Conservation (phyloP, 2,888 invertebrate genomes). For the Pristionchus arcanus region DNA sequence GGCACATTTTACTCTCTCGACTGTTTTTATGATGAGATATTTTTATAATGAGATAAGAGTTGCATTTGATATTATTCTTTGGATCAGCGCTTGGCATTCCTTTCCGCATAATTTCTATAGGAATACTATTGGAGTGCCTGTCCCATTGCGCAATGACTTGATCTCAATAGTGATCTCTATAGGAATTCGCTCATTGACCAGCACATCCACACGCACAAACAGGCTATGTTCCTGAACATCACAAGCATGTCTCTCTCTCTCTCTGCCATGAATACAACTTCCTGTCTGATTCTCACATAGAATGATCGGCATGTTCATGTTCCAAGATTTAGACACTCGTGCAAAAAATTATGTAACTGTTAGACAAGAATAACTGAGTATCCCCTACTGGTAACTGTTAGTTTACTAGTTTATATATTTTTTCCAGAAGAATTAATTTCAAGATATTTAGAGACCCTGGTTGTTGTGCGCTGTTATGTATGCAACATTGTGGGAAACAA, state of each 20-base stretch:
- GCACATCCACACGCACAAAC: not conserved
- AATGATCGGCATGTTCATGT: not conserved
- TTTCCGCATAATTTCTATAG: not conserved
- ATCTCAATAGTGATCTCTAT: conserved; percentile 2
- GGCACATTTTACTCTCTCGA: too few species aligned
- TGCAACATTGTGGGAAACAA: too few species aligned
- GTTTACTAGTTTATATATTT: too few species aligned
- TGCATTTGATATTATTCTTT: too few species aligned
- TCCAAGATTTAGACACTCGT: not conserved
- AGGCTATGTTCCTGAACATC: not conserved
- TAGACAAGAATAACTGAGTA: too few species aligned
- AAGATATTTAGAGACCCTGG: too few species aligned
- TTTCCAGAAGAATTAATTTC: too few species aligned
- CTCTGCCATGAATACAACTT: not conserved
- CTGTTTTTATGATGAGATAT: too few species aligned
- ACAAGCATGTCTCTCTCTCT: not conserved
- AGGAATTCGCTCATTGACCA: not conserved
- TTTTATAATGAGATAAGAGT: too few species aligned
- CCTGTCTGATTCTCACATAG: not conserved
- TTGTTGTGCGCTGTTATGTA: not conserved
- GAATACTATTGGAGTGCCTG: not conserved
- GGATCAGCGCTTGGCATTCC: not conserved
- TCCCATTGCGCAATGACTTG: not conserved
- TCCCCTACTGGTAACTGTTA: too few species aligned
- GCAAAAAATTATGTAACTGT: too few species aligned